Conservation (phyloP, 2,888 invertebrate species). For the Tuta absoluta region DNA sequence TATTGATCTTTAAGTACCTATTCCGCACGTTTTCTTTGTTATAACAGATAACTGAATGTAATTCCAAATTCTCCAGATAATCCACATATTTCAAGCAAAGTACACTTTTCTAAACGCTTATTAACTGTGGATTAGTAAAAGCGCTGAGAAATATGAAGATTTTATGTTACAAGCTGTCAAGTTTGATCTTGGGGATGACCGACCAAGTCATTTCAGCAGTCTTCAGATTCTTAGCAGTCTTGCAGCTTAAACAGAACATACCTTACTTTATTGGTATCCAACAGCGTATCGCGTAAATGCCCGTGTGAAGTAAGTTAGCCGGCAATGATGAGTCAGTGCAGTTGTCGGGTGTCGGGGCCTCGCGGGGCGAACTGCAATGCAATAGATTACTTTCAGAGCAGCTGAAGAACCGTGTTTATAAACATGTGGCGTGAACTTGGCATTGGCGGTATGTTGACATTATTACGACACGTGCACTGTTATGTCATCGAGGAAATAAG, state of each 20-base stretch:
- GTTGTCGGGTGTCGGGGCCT: not conserved
- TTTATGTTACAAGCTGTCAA: too few relatives aligned
- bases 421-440: constrained; percentile 35
- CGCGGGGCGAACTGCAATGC: constrained; percentile 6
- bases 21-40: not conserved
- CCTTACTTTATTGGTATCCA: not conserved
- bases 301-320: not conserved
- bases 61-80: too few relatives aligned
- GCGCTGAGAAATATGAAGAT: too few relatives aligned
- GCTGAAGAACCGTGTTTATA: constrained; percentile 31
- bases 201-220: too few relatives aligned
- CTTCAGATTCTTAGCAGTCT: not conserved
- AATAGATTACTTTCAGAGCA: constrained; percentile 17
- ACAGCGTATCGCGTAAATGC: not conserved
- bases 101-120: too few relatives aligned
- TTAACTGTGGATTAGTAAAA: too few relatives aligned
- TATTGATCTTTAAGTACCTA: not conserved
- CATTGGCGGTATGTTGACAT: constrained; percentile 36
- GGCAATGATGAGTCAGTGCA: not conserved
- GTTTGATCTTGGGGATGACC: too few relatives aligned
- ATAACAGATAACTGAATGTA: not conserved
- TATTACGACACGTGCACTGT: constrained; percentile 33
- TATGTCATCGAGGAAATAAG: constrained; percentile 35
- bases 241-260: not conserved
- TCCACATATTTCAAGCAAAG: too few relatives aligned